Base-by-base conservation (phyloP, 2,888 invertebrate genomes). In the Scaptodrosophila latifasciaeformis region DNA sequence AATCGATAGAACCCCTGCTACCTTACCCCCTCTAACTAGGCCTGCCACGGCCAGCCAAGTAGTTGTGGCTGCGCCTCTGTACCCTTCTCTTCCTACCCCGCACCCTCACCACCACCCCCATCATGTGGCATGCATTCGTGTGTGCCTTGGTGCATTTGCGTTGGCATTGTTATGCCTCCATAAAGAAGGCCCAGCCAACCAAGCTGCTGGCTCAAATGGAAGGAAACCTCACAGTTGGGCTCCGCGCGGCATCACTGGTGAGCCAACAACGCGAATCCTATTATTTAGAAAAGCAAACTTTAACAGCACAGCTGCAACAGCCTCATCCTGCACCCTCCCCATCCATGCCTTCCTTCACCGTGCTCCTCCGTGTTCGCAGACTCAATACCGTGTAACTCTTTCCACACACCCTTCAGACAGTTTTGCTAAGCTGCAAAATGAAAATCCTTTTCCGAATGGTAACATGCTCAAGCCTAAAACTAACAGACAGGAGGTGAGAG, bases 1-100 rank as follows among this genome's bases (percentile, higher is more conserved):
- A 80, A 82, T 82, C 82, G 82, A 71, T 70, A 67, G 58, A 62
- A 54, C 62, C 62, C 67, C 80, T 78, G 81, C 69, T 71, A 65
- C 55, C 66, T 55, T 62, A 65, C n/a, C n/a, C n/a, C n/a, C n/a
- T n/a, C n/a, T n/a, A n/a, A n/a, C n/a, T n/a, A n/a, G n/a, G n/a
- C n/a, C n/a, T n/a, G n/a, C n/a, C n/a, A n/a, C n/a, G n/a, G n/a
- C n/a, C n/a, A n/a, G n/a, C n/a, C n/a, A n/a, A n/a, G n/a, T n/a
- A n/a, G n/a, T n/a, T n/a, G n/a, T n/a, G n/a, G n/a, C n/a, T n/a
- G n/a, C n/a, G n/a, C n/a, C n/a, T n/a, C n/a, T n/a, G n/a, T n/a
- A n/a, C n/a, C n/a, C n/a, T n/a, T n/a, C n/a, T n/a, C n/a, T n/a
- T n/a, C n/a, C n/a, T n/a, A n/a, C n/a, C n/a, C n/a, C n/a, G n/a